phyloP scores from a whole-genome alignment of 2,113 vertebrate genomes.

The Thamnaconus septentrionalis region DNA sequence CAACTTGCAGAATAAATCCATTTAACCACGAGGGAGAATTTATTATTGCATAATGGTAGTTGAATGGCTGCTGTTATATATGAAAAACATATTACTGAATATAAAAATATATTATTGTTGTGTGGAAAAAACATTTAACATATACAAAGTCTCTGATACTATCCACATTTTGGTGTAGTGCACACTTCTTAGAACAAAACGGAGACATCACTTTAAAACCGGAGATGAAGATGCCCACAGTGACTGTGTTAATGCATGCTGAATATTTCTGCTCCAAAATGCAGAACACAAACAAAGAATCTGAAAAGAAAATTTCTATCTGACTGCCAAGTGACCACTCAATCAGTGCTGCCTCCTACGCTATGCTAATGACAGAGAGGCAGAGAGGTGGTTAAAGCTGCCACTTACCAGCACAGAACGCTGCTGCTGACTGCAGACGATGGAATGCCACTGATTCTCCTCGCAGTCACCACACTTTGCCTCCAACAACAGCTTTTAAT shows the following conservation, averaged over 20 bases:
- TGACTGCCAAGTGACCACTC: conserved; percentile 64
- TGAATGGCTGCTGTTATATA: no score
- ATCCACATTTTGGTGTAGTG: no score
- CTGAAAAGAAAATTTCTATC: conserved; percentile 43
- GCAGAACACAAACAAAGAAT: conserved; percentile 47
- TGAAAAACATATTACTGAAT: no score
- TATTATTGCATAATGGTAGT: no score
- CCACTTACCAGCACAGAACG: conserved; percentile 45
- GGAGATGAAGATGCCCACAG: conserved; percentile 7
- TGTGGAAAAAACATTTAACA: no score
- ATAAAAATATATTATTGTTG: no score
- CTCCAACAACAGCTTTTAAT: conserved; percentile 4
- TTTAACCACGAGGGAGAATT: no score
- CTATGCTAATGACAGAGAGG: conserved; percentile 68
- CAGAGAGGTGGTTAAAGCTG: conserved; percentile 58
- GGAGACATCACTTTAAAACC: no score
- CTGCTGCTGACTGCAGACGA: conserved; percentile 36
- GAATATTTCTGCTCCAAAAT: conserved; percentile 17
- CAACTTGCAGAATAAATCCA: no score
- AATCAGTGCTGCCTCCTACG: conserved; percentile 67
- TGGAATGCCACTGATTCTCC: conserved; percentile 12
- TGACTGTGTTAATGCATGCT: background rate
- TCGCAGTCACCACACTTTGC: conserved; percentile 9
- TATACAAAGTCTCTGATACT: no score
- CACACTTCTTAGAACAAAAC: no score